Evolutionary conservation across 2,888 invertebrate genomes (phyloP), one percentile per base, ranked within the genome.

Genomic region (Lottia gigantea): DNA sequence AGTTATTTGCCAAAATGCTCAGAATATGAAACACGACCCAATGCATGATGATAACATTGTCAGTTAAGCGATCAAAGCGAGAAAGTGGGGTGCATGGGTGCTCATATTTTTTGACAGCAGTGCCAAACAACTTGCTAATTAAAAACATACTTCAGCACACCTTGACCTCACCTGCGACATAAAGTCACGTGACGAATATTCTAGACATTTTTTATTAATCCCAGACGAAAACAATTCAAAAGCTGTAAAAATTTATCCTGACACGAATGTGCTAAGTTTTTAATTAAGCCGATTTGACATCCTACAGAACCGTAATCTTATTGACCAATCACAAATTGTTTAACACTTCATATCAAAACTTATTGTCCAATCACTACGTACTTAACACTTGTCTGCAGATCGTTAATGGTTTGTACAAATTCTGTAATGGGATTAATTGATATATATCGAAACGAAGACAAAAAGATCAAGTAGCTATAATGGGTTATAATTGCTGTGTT

Each of bases 401-500:
- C 23, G 55, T 55, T 55, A 55, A 55, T 55, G 55, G 23, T 23
- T 55, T 55, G 55, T 55, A 55, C 55, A 55, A 55, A 55, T 55
- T 23, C 23, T 55, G 19, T 55, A 55, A 55, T 55, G 55, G 55
- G 55, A 55, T 55, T 55, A 55, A 55, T 55, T 55, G 23, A 19
- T 16, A 19, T 55, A 23, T 12, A 55, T 55, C 3, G 3, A 55
- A 23, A 55, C 55, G 55, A 55, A 55, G 55, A 55, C 55, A 55
- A 55, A 23, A 23, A 55, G 55, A 55, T 55, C 23, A 55, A 55
- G 55, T 55, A 12, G 55, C 23, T 23, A 19, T 55, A 23, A 55
- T 55, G 19, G 23, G 23, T 19, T 55, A 23, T 19, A 55, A 55
- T 55, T 55, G 55, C 55, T 23, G 19, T 55, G 55, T 14, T 55